Evolutionary conservation across 2,113 vertebrate species (phyloP), one percentile per base, ranked within the genome.

Genomic region (Castor canadensis): DNA sequence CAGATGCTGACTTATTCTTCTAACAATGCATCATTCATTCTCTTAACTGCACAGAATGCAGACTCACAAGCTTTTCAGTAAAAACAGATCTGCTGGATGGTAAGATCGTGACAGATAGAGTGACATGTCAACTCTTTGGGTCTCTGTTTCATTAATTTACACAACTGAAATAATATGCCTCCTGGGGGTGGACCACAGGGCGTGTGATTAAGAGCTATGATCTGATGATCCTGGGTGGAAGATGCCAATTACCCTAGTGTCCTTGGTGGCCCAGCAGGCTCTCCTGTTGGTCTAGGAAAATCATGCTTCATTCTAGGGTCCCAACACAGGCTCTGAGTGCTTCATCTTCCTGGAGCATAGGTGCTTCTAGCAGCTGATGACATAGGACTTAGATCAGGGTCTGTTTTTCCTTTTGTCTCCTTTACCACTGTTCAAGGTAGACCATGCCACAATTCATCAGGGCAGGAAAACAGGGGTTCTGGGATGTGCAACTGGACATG

Each of bases 1-100:
- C 87, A 91, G 24, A 94, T 69, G 89, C 95, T 96, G 89, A 96
- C 90, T 93, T 93, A 90, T 95, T 95, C 93, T 85, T 15, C 83
- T 87, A 95, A 87, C 67, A 84, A 94, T 84, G 49, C 87, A 96
- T 95, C 93, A 97, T 92, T 96, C 96, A 96, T 93, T 80, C 73
- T 92, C 40, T 75, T 87, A 96, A 80, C 66, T n/a, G 71, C 60
- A 58, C 60, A 67, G 66, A 80, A 97, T 73, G 87, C 80, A 95
- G 95, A 96, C 52, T 52, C 91, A 89, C 64, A 84, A 52, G 87
- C 92, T 87, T 77, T 67, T 83, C 60, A 56, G 81, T 77, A 83
- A 76, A 94, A 96, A 93, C 87, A 93, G 84, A 96, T 96, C 89
- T 91, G 56, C n/a, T 94, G 45, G 89, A 77, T 77, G 76, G 83